Percentiles rank a stretch among this genome's conserved stretches.
Evolutionary conservation across 2,113 vertebrate genomes (phyloP).

Genomic region (Geococcyx californianus): DNA sequence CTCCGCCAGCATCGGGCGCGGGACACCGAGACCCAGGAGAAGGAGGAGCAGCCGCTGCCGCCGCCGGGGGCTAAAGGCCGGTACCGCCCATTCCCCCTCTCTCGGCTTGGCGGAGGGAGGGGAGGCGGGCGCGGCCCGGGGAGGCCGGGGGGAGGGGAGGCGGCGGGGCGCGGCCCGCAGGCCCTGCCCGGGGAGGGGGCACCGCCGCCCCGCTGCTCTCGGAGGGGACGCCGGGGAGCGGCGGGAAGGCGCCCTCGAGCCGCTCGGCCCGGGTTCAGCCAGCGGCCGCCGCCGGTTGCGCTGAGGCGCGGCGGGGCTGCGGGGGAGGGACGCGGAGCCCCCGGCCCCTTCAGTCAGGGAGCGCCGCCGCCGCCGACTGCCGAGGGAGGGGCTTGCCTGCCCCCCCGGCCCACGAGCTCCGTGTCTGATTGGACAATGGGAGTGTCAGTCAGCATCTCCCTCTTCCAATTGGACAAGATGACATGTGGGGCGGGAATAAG

Average conservation of each 20-base stretch:
- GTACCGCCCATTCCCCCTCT: constrained; percentile 26
- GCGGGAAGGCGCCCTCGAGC: neutral
- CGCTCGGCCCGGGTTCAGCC: neutral
- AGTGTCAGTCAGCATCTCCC: rapidly evolving
- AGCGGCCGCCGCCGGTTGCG: neutral
- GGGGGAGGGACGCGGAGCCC: neutral
- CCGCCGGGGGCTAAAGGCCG: constrained; percentile 6
- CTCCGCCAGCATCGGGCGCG: constrained; percentile 23
- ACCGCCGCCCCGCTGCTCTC: neutral
- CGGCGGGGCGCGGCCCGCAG: neutral
- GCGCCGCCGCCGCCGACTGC: neutral
- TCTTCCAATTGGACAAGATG: neutral
- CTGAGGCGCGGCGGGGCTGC: neutral
- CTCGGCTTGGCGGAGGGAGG: neutral
- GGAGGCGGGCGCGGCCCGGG: neutral
- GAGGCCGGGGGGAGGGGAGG: neutral
- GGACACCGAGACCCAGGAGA: neutral
- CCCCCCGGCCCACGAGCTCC: neutral
- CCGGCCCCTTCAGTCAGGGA: neutral
- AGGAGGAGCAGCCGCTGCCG: neutral
- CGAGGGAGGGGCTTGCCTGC: neutral
- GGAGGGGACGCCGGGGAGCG: neutral
- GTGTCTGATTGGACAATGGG: neutral
- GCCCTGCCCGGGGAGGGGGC: neutral
- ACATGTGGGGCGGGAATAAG: rapidly evolving